Percentiles rank a stretch among this genome's conserved stretches.
These are phyloP conservation scores for Acridotheres tristis DNA, from an alignment of 2,797 vertebrate species.

Conservation along the genomic window DNA sequence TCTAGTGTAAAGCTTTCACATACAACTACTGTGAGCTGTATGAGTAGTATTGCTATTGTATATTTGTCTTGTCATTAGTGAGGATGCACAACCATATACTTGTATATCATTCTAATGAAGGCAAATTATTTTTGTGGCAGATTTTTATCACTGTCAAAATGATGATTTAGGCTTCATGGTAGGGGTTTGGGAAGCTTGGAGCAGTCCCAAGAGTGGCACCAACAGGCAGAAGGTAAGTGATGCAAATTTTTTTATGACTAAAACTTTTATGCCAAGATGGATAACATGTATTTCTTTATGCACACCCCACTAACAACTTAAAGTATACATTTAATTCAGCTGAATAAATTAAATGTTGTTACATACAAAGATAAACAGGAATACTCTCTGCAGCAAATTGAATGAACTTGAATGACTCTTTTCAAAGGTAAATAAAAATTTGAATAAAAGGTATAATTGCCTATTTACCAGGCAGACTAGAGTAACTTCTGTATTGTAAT, in stretches of 20 bases:
- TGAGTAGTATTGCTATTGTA: neutral
- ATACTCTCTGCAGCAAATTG: neutral
- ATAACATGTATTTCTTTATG: neutral
- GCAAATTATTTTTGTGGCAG: neutral
- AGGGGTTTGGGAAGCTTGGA: neutral
- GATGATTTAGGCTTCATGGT: neutral
- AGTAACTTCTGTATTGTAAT: constrained; percentile 36
- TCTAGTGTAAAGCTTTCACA: neutral
- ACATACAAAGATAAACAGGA: neutral
- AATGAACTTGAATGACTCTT: neutral
- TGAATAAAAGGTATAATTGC: neutral
- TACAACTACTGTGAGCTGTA: neutral
- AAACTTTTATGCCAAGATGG: neutral
- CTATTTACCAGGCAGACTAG: constrained; percentile 1
- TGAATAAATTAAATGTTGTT: neutral
- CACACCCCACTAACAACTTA: neutral
- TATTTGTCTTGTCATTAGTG: neutral
- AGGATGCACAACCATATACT: neutral
- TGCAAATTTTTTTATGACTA: neutral
- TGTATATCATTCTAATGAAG: neutral
- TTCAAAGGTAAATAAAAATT: constrained; percentile 24
- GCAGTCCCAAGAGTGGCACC: neutral
- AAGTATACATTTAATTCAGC: neutral
- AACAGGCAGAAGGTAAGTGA: neutral
- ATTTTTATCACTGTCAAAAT: neutral